Base-by-base conservation (phyloP, 2,888 invertebrate genomes). In the Arge pagana region DNA sequence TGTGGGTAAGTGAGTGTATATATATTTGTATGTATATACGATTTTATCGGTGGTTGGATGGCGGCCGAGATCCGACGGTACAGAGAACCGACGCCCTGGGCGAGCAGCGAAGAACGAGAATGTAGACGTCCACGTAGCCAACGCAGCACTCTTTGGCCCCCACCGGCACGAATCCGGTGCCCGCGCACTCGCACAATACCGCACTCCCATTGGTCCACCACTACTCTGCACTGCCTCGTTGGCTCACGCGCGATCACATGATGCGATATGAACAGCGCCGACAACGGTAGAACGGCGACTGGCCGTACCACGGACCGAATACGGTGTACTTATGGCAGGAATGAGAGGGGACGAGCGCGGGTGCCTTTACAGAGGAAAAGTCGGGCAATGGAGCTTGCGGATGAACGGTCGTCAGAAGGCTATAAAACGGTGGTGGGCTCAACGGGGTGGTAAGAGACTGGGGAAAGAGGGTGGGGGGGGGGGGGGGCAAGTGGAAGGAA, bases 41-140 rank as follows among this genome's bases (percentile, higher is more conserved):
- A 37, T 13, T 37, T 37, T 5, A 37, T 4, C 8, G 8, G 8
- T 37, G 10, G 18, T 37, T 13, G 35, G 24, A 24, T 43, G 28
- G 55, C 15, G 52, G 39, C 45, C 45, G 48, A 57, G 56, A 53
- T 57, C 58, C 56, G 60, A 61, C 54, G 41, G 57, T 61, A 59
- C 61, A 63, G 70, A 64, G 71, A 64, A 71, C 74, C 68, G 70
- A 71, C 66, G 66, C 56, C 63, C 64, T 63, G 58, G 70, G 57
- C 67, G 69, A 64, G 63, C 71, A 64, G 70, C 74, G 71, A 67
- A 68, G 67, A 73, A 76, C 74, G 72, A 76, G 76, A 66, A 66
- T 60, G 68, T 67, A 60, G 62, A 65, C 65, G 60, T 59, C 61
- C 66, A 65, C 67, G 64, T 65, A 69, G 66, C 65, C 64, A 58